Base-by-base conservation (phyloP, 2,797 vertebrate species). In the Spinus olivaceus region DNA sequence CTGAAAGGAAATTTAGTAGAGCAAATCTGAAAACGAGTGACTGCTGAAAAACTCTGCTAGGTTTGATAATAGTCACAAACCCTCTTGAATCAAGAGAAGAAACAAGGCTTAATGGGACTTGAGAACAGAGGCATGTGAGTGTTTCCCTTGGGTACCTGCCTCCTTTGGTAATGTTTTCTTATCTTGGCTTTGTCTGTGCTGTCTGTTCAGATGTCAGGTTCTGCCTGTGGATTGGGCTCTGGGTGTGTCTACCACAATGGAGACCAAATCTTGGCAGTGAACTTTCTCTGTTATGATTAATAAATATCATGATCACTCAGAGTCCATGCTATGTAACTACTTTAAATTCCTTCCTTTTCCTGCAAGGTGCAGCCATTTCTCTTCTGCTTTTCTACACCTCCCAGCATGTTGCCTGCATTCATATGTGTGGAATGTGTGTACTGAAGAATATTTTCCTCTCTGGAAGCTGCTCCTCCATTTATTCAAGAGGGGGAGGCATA, bases 401-500 rank as follows among this genome's bases (percentile, higher is more conserved):
- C 65, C 41, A 85, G 70, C 16, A 25, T 47, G 66, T 60, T 85
- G 14, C 79, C 64, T 88, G 32, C 44, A 71, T 86, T 95, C 50
- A 7, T 53, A 32, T 71, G 27, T 42, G 44, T 83, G 60, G 53
- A 81, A 93, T 53, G 74, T 22, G 71, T 23, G 63, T 44, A 42
- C 25, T 33, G 76, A 46, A 84, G 89, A 92, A 73, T 81, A 91
- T 84, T 41, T 53, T 92, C 56, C 69, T 88, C 70, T 91, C 77
- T 71, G 82, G 73, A 94, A 67, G 61, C 56, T 90, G 81, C n/a
- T 70, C 22, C 28, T 95, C 79, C 89, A 25, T 72, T 94, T 94
- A 35, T 95, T 97, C 50, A 76, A 90, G 84, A 94, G 69, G 20
- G n/a, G 76, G 63, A 95, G 73, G 61, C 69, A 84, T 95, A 95